Evolutionary conservation across 1,140 invertebrate species (phyloP).

Genomic region (Trachymyrmex cornetzi): DNA sequence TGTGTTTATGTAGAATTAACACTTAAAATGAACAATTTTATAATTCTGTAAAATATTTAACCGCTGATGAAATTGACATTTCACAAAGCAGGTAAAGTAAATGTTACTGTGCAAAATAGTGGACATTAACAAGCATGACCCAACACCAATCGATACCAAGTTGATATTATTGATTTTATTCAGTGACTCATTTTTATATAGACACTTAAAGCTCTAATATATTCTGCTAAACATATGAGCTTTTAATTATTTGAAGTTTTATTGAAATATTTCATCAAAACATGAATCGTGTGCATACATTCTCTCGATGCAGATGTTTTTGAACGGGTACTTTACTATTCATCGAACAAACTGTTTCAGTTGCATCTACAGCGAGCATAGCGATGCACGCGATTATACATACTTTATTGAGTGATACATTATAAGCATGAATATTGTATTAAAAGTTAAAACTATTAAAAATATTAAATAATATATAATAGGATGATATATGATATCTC

Average conservation of each 20-base stretch:
- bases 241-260: conserved; percentile 14
- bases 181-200: conserved; percentile 58
- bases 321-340: background rate
- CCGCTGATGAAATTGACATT: conserved; percentile 20
- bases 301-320: background rate
- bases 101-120: conserved; percentile 70
- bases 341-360: background rate
- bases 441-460: conserved; percentile 28
- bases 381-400: conserved; percentile 1
- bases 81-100: background rate
- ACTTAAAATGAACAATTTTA: conserved; percentile 33
- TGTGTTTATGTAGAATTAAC: conserved; percentile 49
- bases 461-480: conserved; percentile 55
- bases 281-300: background rate
- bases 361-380: background rate
- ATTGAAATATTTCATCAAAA: background rate
- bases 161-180: conserved; percentile 67
- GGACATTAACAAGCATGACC: conserved; percentile 79
- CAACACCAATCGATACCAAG: conserved; percentile 81
- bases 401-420: conserved; percentile 20
- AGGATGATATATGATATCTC: conserved; percentile 59
- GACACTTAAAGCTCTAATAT: conserved; percentile 67
- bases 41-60: conserved; percentile 13
- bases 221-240: conserved; percentile 39
- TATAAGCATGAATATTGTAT: conserved; percentile 36